Evolutionary conservation across 2,888 invertebrate species (phyloP).

Genomic region (Neoitamus cyanurus): DNA sequence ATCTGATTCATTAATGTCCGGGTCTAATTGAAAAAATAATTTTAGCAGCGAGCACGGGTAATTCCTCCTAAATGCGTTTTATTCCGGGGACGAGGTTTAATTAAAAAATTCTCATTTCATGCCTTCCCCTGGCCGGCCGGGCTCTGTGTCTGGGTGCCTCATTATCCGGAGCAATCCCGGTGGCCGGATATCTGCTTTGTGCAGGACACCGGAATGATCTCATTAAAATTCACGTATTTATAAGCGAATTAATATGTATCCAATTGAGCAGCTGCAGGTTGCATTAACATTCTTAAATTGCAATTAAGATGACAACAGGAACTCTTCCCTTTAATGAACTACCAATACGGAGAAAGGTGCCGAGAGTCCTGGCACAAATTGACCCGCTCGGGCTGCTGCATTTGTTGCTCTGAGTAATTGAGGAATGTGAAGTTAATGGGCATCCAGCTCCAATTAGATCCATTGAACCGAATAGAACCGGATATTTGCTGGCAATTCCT

Average conservation of each 20-base stretch:
- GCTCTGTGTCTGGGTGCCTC: background rate
- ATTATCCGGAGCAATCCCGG: background rate
- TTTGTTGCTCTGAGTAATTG: conserved; percentile 42
- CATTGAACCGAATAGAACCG: conserved; percentile 34
- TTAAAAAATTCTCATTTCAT: background rate
- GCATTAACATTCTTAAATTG: conserved; percentile 26
- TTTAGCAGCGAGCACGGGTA: background rate
- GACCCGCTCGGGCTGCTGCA: conserved; percentile 3
- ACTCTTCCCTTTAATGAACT: conserved; percentile 14
- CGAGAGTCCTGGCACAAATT: conserved; percentile 15
- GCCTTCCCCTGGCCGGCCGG: background rate
- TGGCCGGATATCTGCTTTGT: background rate
- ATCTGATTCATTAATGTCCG: background rate
- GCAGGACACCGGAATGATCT: background rate
- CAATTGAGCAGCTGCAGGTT: background rate
- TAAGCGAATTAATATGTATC: background rate
- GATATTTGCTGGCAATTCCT: conserved; percentile 33
- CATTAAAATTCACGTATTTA: conserved; percentile 19
- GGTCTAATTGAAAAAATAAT: conserved; percentile 5
- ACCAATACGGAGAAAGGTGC: background rate
- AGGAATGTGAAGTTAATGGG: conserved; percentile 36
- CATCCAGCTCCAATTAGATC: conserved; percentile 29
- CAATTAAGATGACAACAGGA: conserved; percentile 34
- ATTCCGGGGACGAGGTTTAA: background rate
- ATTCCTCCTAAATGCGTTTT: background rate